These are phyloP conservation scores for Glyptemys insculpta DNA, from an alignment of 2,797 vertebrate species.

Conservation along the genomic window DNA sequence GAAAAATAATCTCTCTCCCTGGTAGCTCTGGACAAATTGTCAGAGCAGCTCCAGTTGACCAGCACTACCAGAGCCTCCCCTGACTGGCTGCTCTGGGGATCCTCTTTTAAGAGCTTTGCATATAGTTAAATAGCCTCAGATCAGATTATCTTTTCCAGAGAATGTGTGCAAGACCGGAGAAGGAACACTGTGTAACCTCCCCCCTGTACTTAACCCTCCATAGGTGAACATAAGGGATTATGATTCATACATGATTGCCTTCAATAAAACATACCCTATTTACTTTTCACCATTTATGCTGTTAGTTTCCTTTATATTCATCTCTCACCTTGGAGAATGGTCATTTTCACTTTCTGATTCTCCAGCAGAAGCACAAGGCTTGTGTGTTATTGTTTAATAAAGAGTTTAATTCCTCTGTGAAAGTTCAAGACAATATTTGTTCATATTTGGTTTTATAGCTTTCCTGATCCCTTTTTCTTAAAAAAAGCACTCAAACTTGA, in stretches of 20 bases:
- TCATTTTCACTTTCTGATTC: neutral
- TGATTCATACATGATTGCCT: neutral
- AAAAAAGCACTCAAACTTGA: neutral
- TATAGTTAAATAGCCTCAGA: neutral
- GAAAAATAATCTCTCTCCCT: neutral
- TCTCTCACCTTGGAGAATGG: neutral
- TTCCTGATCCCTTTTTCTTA: neutral
- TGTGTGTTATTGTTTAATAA: rapidly evolving
- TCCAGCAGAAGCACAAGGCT: neutral
- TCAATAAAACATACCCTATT: neutral
- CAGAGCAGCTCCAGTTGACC: neutral
- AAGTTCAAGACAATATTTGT: neutral
- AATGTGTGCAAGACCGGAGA: neutral
- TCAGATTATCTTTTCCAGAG: neutral
- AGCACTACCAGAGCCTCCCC: neutral
- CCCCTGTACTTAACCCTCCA: neutral
- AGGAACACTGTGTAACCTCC: neutral
- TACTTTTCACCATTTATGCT: neutral
- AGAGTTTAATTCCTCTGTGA: neutral
- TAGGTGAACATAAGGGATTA: neutral
- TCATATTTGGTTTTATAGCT: neutral
- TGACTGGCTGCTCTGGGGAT: neutral
- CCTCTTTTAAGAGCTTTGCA: neutral
- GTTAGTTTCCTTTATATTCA: neutral
- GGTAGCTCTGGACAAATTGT: neutral